A percentile compares a stretch with the other conserved stretches of the same genome.
These are phyloP conservation scores for Chiridota heheva DNA, from an alignment of 35 echinoderm and acorn worm species.

Conservation along the genomic window DNA sequence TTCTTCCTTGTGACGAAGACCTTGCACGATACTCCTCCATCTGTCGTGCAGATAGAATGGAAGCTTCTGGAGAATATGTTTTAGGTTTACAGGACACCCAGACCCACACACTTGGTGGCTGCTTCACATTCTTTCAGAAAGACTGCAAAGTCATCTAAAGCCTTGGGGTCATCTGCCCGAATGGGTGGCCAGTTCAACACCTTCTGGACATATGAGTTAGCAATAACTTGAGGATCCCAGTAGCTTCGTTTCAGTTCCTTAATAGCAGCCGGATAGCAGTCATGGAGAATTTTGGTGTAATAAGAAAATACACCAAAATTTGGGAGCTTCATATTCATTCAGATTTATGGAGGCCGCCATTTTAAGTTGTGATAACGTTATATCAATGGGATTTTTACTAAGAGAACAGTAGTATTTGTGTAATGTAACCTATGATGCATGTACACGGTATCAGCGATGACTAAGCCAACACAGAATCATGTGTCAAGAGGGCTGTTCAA, in stretches of 20 bases:
- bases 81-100: conserved; percentile 24
- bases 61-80: conserved; percentile 16
- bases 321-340: too few relatives aligned
- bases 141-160: conserved; percentile 45
- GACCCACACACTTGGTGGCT: conserved; percentile 39
- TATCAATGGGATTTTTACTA: too few relatives aligned
- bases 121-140: conserved; percentile 41
- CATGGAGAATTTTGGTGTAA: too few relatives aligned
- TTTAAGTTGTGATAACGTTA: too few relatives aligned
- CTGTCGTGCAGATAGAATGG: conserved; percentile 37
- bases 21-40: conserved; percentile 33
- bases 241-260: conserved; percentile 42
- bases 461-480: too few relatives aligned
- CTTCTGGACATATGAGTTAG: conserved; percentile 34
- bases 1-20: conserved; percentile 1
- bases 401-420: too few relatives aligned
- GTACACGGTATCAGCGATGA: too few relatives aligned
- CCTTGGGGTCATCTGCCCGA: conserved; percentile 44
- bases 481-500: too few relatives aligned
- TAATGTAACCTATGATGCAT: too few relatives aligned
- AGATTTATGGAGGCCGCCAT: too few relatives aligned
- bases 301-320: too few relatives aligned
- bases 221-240: conserved; percentile 48
- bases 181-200: conserved; percentile 29
- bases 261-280: conserved; percentile 23